A percentile compares a stretch with the other conserved stretches of the same genome.
Conservation (phyloP, 2,113 vertebrate genomes). For the Cinclus cinclus region DNA sequence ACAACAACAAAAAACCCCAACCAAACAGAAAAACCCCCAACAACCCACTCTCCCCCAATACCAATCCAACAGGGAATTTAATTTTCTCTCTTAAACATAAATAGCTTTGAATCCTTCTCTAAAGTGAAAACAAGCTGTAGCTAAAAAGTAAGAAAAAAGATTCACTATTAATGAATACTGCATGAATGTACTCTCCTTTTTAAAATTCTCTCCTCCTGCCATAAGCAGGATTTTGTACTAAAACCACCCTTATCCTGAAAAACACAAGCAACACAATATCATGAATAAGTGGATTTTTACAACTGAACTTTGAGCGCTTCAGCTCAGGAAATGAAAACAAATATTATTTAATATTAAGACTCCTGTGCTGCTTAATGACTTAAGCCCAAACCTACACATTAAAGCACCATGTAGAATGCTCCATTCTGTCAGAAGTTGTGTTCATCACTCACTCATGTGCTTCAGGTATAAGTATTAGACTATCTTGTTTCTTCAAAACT, state of each 20-base stretch:
- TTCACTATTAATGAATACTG: background rate
- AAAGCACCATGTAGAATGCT: background rate
- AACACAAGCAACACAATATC: background rate
- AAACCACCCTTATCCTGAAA: background rate
- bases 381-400: background rate
- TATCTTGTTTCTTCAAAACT: background rate
- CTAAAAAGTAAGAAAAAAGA: background rate
- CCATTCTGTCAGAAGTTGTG: background rate
- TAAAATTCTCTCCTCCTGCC: background rate
- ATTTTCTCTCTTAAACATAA: background rate
- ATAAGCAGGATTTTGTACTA: background rate
- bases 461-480: background rate
- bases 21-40: background rate
- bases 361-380: background rate
- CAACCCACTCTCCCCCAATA: background rate
- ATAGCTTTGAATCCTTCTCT: background rate
- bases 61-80: background rate
- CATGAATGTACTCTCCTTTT: background rate
- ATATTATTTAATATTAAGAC: background rate
- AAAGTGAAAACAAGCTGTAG: background rate
- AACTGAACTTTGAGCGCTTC: background rate
- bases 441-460: background rate
- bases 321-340: background rate
- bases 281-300: background rate
- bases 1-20: background rate